A percentile compares a stretch with the other conserved stretches of the same genome.
Conservation (phyloP, 2,888 invertebrate species). For the Folsomia manolachei region DNA sequence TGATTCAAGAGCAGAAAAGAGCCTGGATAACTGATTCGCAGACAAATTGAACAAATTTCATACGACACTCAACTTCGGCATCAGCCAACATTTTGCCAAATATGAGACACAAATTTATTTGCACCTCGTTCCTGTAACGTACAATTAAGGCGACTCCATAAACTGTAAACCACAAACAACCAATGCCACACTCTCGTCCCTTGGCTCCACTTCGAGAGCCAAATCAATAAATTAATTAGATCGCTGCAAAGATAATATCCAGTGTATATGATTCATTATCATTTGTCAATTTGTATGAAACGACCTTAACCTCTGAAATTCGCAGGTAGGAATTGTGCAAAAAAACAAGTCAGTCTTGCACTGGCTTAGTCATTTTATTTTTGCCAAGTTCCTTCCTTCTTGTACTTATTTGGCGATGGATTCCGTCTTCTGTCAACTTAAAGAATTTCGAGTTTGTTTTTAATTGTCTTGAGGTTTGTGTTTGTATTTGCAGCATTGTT, state of each 20-base stretch:
- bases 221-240: background rate
- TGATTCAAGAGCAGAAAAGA: background rate
- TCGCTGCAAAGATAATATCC: background rate
- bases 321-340: background rate
- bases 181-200: no score
- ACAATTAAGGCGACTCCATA: background rate
- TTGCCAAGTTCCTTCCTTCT: background rate
- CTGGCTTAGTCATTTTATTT: background rate
- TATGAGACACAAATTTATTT: no score
- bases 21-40: background rate
- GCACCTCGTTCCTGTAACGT: background rate
- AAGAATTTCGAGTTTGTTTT: background rate
- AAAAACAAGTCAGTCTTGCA: background rate
- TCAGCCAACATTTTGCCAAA: background rate
- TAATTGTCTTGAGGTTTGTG: background rate
- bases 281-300: background rate
- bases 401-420: background rate
- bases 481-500: background rate
- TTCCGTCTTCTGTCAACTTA: background rate
- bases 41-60: background rate
- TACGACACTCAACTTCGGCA: background rate
- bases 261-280: background rate
- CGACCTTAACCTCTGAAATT: background rate
- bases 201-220: no score
- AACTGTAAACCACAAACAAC: background rate